Conservation (phyloP, 2,888 invertebrate species). For the Cyclophora punctaria region DNA sequence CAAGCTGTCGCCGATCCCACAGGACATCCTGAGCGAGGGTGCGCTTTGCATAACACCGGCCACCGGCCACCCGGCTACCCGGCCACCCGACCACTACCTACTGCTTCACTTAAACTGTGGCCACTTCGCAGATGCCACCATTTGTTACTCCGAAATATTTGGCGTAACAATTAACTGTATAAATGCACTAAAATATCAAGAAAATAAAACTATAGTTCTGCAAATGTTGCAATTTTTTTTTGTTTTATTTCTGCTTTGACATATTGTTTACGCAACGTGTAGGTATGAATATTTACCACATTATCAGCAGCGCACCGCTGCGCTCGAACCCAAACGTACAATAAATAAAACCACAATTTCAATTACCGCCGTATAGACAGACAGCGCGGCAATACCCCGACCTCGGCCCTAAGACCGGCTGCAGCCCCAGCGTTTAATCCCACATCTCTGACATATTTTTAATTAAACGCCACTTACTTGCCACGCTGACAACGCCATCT, state of each 20-base stretch:
- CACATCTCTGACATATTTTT: conserved; percentile 54
- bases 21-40: not conserved
- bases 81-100: not conserved
- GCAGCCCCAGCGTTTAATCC: conserved; percentile 8
- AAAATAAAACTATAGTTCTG: too few relatives aligned
- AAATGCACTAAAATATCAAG: too few relatives aligned
- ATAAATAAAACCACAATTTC: not conserved
- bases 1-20: too few relatives aligned
- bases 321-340: not conserved
- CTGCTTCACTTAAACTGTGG: not conserved
- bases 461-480: conserved; percentile 59
- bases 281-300: too few relatives aligned
- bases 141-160: too few relatives aligned
- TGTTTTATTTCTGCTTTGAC: too few relatives aligned
- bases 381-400: not conserved
- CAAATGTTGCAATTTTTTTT: too few relatives aligned
- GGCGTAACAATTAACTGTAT: too few relatives aligned
- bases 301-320: too few relatives aligned
- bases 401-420: not conserved
- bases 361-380: not conserved
- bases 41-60: not conserved
- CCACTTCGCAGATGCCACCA: too few relatives aligned
- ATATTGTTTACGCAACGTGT: too few relatives aligned
- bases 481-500: conserved; percentile 16
- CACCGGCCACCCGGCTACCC: not conserved